Conservation (phyloP, 1,140 invertebrate species). For the Drosophila obscura region DNA sequence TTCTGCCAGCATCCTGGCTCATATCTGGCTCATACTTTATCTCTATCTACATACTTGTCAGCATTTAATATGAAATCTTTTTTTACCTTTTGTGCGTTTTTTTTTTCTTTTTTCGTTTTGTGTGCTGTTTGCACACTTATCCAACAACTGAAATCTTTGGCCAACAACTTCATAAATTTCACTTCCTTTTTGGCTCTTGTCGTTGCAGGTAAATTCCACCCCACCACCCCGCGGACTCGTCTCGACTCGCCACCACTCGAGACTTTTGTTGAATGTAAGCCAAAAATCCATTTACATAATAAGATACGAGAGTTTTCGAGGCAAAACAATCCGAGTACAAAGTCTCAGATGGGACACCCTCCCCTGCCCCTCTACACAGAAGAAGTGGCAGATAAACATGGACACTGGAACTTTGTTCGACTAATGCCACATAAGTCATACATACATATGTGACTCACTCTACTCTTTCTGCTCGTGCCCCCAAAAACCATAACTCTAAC, state of each 20-base stretch:
- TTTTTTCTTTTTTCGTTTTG: too few relatives aligned
- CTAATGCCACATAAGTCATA: constrained; percentile 61
- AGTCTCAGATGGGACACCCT: too few relatives aligned
- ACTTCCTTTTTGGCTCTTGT: constrained; percentile 6
- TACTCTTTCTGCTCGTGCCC: background rate
- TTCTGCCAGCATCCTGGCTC: background rate
- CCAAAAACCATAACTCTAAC: too few relatives aligned
- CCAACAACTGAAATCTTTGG: constrained; percentile 18
- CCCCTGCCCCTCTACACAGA: too few relatives aligned
- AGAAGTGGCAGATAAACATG: constrained; percentile 19
- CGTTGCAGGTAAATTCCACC: constrained; percentile 41
- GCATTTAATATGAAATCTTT: constrained; percentile 32
- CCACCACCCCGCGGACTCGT: background rate
- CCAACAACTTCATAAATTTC: constrained; percentile 23
- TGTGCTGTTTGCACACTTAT: constrained; percentile 6
- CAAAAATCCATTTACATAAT: constrained; percentile 66
- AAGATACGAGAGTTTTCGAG: constrained; percentile 33
- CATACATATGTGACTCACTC: constrained; percentile 36
- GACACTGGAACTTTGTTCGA: constrained; percentile 38
- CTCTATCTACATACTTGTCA: constrained; percentile 22
- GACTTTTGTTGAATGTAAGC: constrained; percentile 57
- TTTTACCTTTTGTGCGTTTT: background rate
- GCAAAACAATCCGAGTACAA: constrained; percentile 30
- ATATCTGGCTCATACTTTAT: background rate
- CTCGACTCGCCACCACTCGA: constrained; percentile 4